Evolutionary conservation across 2,797 vertebrate species (phyloP).

Genomic region (Phoxinus dragarum): DNA sequence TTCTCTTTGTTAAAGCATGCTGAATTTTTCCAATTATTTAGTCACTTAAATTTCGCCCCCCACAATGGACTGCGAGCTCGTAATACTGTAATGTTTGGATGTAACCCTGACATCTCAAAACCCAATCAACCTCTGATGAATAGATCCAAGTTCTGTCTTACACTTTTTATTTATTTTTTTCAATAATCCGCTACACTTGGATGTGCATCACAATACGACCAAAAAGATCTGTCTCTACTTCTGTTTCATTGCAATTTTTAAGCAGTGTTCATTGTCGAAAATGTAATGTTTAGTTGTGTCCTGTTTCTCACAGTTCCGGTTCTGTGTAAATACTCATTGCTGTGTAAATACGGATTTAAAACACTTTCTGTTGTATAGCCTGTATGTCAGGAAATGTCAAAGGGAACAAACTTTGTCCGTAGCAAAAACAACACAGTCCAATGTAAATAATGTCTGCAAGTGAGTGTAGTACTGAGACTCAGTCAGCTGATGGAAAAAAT

Average conservation of each 20-base stretch:
- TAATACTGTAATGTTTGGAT: neutral
- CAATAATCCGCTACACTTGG: neutral
- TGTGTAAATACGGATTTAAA: neutral
- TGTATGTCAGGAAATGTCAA: constrained; percentile 1
- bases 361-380: neutral
- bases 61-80: neutral
- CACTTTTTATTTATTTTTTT: neutral
- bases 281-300: neutral
- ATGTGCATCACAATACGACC: neutral
- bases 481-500: neutral
- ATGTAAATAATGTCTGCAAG: neutral
- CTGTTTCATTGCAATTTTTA: neutral
- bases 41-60: too few species aligned
- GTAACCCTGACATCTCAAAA: neutral
- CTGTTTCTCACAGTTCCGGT: neutral
- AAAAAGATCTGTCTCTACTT: neutral
- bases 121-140: neutral
- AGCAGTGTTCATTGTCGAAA: neutral
- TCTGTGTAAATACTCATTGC: neutral
- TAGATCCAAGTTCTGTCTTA: neutral
- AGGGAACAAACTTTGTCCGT: neutral
- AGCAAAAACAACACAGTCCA: neutral
- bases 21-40: too few species aligned
- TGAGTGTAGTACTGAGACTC: neutral
- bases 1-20: too few species aligned